Evolutionary conservation across 2,113 vertebrate species (phyloP).

Genomic region (Bubo scandiacus): DNA sequence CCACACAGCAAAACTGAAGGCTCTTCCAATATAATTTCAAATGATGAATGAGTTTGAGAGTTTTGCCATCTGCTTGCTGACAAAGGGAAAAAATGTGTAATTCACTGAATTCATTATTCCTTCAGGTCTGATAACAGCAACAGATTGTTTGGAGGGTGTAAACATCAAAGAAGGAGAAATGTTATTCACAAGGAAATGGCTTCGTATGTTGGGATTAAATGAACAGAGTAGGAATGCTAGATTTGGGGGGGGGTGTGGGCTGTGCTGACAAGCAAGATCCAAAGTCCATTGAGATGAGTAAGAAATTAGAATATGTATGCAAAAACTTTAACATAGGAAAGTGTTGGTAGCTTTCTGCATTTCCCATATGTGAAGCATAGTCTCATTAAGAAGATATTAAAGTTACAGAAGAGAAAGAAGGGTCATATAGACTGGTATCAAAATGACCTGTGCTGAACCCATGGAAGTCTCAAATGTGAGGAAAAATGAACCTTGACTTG

Average conservation of each 20-base stretch:
- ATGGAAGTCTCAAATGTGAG: neutral
- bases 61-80: conserved; percentile 67
- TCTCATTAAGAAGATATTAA: neutral
- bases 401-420: neutral
- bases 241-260: neutral
- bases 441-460: neutral
- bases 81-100: conserved; percentile 54
- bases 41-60: conserved; percentile 63
- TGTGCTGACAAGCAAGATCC: neutral
- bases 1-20: neutral
- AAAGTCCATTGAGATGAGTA: neutral
- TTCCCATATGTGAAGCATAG: neutral
- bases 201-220: neutral
- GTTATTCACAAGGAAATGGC: neutral
- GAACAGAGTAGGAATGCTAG: neutral
- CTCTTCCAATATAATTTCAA: conserved; percentile 50
- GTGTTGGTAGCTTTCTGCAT: neutral
- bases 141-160: conserved; percentile 50
- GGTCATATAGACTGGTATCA: neutral
- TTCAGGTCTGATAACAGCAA: conserved; percentile 52
- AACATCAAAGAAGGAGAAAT: neutral
- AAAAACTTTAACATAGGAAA: neutral
- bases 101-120: conserved; percentile 58
- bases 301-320: neutral
- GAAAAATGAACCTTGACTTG: neutral